Evolutionary conservation across 2,888 invertebrate species (phyloP), one percentile per base, ranked within the genome.

Genomic region (Entomobrya proxima): DNA sequence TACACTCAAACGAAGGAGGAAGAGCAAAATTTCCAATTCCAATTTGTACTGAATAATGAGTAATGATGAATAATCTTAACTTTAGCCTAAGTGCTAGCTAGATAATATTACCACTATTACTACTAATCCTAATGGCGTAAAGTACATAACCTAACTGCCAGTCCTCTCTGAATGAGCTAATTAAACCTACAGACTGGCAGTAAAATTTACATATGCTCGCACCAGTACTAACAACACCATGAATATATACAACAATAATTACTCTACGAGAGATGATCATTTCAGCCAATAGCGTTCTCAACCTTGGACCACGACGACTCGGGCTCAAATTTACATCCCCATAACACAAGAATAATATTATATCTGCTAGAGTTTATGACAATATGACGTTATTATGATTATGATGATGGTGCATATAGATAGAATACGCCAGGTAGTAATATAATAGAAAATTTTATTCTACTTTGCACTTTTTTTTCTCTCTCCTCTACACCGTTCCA

Each of bases 121-220:
- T 58, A 40, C 40, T 77, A 83, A 83, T 61, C 67, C 77, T 83
- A 77, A 77, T 64, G 61, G 77, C 58, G 77, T 61, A 77, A 61
- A 61, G 35, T 77, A 77, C 76, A 78, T 61, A 79, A 67, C 67
- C 64, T 64, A 85, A 85, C 85, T 85, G 85, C 85, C 79, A 85
- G 67, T 80, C 80, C 80, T 85, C 80, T 47, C 37, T 80, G 40
- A 85, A 86, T 86, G 86, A 80, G 86, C 80, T 86, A 86, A 86
- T 86, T 86, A 86, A 86, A 86, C 81, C 86, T 86, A 81, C 77
- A 81, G 80, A 80, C 86, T 86, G 80, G 86, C 80, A 86, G 86
- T 86, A 81, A 86, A 86, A 86, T 86, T 86, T 86, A 77, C 86
- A 86, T 86, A 75, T 64, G 67, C 69, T 67, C 67, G 18, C 37